These are phyloP conservation scores for Brachionus paranguensis DNA, from an alignment of 1,140 invertebrate genomes.

Conservation along the genomic window DNA sequence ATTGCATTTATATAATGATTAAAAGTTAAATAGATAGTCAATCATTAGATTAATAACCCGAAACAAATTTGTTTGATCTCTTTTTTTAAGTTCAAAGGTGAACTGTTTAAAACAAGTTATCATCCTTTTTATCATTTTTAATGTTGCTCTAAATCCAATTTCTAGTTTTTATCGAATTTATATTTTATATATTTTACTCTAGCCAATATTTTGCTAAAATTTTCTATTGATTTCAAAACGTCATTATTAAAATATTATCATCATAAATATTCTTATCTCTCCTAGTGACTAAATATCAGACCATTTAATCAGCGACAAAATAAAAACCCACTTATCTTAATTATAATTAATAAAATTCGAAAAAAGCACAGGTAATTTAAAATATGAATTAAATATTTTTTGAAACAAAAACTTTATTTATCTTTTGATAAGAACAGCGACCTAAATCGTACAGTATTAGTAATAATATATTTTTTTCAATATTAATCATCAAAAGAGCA, in stretches of 20 bases:
- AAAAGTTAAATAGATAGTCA: too few relatives aligned
- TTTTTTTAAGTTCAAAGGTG: too few relatives aligned
- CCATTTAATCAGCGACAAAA: background rate
- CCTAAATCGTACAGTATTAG: background rate
- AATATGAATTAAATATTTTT: background rate
- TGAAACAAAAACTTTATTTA: constrained; percentile 8
- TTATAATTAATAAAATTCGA: constrained; percentile 24
- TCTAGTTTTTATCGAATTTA: background rate
- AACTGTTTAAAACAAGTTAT: too few relatives aligned
- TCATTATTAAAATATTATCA: background rate
- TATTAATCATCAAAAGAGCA: background rate
- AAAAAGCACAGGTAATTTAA: constrained; percentile 10
- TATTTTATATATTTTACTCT: background rate
- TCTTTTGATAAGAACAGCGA: constrained; percentile 26
- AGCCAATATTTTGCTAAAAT: background rate
- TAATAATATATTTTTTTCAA: constrained; percentile 1
- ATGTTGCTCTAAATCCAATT: background rate
- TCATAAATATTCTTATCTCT: background rate
- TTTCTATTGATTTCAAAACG: background rate
- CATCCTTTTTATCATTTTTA: too few relatives aligned
- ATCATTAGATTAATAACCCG: too few relatives aligned
- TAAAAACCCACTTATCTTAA: constrained; percentile 27
- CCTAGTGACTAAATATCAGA: background rate
- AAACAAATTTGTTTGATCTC: too few relatives aligned
- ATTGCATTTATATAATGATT: too few relatives aligned